A percentile compares a stretch with the other conserved stretches of the same genome.
These are phyloP conservation scores for Orientallactaga bullata DNA, from an alignment of 2,113 vertebrate species.

Conservation along the genomic window DNA sequence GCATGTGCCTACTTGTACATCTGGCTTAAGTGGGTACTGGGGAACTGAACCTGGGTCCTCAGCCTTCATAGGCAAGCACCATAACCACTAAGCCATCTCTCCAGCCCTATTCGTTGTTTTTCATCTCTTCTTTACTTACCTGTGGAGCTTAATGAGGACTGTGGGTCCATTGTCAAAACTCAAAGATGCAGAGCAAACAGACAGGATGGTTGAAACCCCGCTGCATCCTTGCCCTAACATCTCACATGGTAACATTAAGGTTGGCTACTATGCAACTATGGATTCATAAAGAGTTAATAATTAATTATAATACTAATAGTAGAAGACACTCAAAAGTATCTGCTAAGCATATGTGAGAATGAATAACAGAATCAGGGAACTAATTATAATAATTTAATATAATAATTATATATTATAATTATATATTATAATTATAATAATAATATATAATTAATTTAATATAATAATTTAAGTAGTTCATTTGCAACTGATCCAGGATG, in stretches of 20 bases:
- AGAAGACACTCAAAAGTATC: background rate
- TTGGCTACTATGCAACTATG: background rate
- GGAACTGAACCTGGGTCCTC: too few relatives aligned
- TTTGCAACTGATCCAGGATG: background rate
- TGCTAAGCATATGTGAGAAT: background rate
- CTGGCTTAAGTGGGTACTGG: too few relatives aligned
- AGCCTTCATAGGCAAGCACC: too few relatives aligned
- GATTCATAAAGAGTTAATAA: background rate
- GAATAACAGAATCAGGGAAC: background rate
- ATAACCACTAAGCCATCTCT: too few relatives aligned
- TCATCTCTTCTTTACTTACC: background rate
- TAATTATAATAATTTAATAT: background rate
- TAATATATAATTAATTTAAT: too few relatives aligned
- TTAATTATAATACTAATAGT: background rate
- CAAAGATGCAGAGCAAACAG: background rate
- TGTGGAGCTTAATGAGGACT: background rate
- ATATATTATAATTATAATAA: too few relatives aligned
- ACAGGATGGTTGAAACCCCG: background rate
- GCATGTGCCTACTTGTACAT: too few relatives aligned
- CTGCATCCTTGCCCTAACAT: background rate
- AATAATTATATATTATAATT: too few relatives aligned
- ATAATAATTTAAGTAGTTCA: too few relatives aligned
- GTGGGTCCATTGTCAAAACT: background rate
- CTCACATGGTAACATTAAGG: background rate
- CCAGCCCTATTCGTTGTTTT: background rate